Percentiles rank a stretch among this genome's conserved stretches.
Conservation (phyloP, 2,888 invertebrate genomes). For the Creontiades dilutus region DNA sequence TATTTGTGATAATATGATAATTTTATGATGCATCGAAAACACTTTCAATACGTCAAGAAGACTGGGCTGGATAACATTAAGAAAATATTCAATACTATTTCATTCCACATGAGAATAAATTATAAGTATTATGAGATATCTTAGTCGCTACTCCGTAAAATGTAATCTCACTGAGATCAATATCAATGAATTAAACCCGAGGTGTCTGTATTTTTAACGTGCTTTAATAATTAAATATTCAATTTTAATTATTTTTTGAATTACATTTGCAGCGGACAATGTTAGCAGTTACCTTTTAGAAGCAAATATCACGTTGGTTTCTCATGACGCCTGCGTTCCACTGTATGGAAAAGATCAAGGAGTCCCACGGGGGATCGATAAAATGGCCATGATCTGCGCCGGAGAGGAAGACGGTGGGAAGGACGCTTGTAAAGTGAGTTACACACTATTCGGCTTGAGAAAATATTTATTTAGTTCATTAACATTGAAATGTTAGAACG, state of each 20-base stretch:
- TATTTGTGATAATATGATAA: no score
- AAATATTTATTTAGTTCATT: no score
- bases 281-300: constrained; percentile 73
- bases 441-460: background rate
- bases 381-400: constrained; percentile 78
- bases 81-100: no score
- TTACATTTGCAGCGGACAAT: constrained; percentile 70
- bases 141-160: no score
- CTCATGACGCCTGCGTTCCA: constrained; percentile 41
- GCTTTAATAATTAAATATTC: no score
- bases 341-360: constrained; percentile 11
- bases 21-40: no score
- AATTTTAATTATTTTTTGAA: background rate
- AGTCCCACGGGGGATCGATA: constrained; percentile 73
- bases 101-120: no score
- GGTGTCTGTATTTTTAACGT: no score
- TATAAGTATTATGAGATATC: no score
- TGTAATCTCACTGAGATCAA: background rate
- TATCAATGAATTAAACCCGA: background rate
- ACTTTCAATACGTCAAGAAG: no score
- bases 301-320: constrained; percentile 72
- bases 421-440: constrained; percentile 78
- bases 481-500: no score
- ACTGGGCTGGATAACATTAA: no score
- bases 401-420: constrained; percentile 79